phyloP scores from a whole-genome alignment of 2,888 invertebrate species.

The Bellardia pandia region DNA sequence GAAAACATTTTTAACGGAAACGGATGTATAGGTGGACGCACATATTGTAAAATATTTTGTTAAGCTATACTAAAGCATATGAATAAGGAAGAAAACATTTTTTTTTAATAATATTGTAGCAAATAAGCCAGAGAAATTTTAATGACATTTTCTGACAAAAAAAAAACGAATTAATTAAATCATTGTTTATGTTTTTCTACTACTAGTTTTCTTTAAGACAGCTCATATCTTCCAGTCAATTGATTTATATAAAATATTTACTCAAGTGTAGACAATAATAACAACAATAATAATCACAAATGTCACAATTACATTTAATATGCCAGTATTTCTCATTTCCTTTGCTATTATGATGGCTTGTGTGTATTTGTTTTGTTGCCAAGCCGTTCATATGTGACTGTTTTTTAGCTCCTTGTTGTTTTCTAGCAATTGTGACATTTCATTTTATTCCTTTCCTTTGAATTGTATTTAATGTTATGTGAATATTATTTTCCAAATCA shows the following conservation, averaged over 20 bases:
- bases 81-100: not conserved
- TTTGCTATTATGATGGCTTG: constrained; percentile 23
- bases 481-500: constrained; percentile 72
- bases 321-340: constrained; percentile 51
- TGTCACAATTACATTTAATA: constrained; percentile 68
- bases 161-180: too few species aligned
- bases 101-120: not conserved
- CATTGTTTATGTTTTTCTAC: not conserved
- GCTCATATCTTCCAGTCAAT: constrained; percentile 62
- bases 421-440: constrained; percentile 37
- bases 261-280: constrained; percentile 65
- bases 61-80: constrained; percentile 1
- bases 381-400: not conserved
- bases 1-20: constrained; percentile 62
- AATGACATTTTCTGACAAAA: constrained; percentile 17
- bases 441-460: constrained; percentile 49
- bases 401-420: constrained; percentile 31
- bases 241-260: constrained; percentile 61
- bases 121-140: not conserved
- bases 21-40: constrained; percentile 71
- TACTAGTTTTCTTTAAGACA: constrained; percentile 2
- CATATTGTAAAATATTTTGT: constrained; percentile 42
- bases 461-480: constrained; percentile 67
- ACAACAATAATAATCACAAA: constrained; percentile 67
- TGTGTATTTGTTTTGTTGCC: not conserved